Base-by-base conservation (phyloP, 1,140 invertebrate species). In the Hyposmocoma kahamanoa region DNA sequence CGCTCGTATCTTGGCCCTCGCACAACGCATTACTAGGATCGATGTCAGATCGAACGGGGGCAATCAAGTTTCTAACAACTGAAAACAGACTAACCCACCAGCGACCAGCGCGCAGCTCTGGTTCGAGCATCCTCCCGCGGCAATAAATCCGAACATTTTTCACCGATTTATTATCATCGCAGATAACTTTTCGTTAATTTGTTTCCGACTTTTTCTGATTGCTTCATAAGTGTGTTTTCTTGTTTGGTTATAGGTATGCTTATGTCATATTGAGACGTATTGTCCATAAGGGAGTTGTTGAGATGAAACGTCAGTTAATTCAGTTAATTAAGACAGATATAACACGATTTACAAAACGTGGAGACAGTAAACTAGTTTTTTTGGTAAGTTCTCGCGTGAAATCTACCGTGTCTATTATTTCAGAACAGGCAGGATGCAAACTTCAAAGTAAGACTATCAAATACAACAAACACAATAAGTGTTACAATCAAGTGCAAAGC, bases 31-130 rank as follows among this genome's bases (percentile, higher is more conserved):
- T 72, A 67, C 62, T 53, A 44, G 65, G 74, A 74, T 81, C 72
- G 71, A 78, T 72, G 72, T 81, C 74, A 74, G 69, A 81, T 81
- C 72, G 71, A 74, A 74, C 55, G 62, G 42, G 28, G 54, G 64
- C 67, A 81, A 78, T 81, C 74, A 74, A 53, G 52, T 63, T 68
- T 53, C 69, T 70, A 59, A 51, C 47, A 41, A 21, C 32, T 36
- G 15, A 26, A 36, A 36, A 15, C 32, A 36, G 32, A n/a, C n/a
- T n/a, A n/a, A n/a, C n/a, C n/a, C n/a, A n/a, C n/a, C n/a, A n/a
- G 11, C 32, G 8, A 8, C 32, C 32, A 17, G 11, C 15, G 15
- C 15, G 15, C n/a, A 17, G 13, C 32, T 36, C 15, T 6, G 24
- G 11, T 26, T 6, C 11, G 5, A 26, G 24, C 5, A 6, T 30